Evolutionary conservation across 1,140 invertebrate genomes (phyloP), one percentile per base, ranked within the genome.

Genomic region (silkworm (Bombyx mori)): DNA sequence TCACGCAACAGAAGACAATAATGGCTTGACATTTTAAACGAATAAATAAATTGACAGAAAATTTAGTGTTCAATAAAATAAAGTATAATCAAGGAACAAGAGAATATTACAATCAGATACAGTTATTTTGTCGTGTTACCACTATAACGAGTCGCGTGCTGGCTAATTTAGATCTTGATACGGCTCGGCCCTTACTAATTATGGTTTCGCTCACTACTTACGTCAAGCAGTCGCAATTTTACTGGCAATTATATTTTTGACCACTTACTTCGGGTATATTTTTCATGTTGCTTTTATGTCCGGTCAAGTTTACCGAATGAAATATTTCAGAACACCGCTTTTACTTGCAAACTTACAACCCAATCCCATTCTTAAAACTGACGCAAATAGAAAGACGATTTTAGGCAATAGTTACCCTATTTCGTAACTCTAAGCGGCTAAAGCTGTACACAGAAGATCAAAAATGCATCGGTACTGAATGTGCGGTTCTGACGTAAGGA

Each of bases 121-220:
- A 68, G 68, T 63, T 65, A 52, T 54, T 62, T 68, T 74, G 75
- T 75, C 70, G 75, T 79, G 76, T 76, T 65, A 65, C 57, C 57
- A 61, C 55, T 73, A 69, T 75, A 71, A 66, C 59, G 60, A 61
- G 46, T 83, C 61, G 81, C 79, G 78, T 84, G 81, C 65, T 53
- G 64, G 57, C 63, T 66, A 61, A 61, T 68, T 68, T 61, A 54
- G 54, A 82, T 85, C 79, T 77, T 79, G 82, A 82, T 82, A 82
- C 57, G 63, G 54, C 59, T 46, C 47, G 59, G 61, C 70, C 71
- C 67, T 66, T 55, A 75, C 70, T 81, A 79, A 82, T 82, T 82
- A 80, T 76, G 77, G 69, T 75, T 75, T 73, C 61, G 62, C 61
- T 70, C 66, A 68, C 66, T 73, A 70, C 68, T 54, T 53, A 66